Base-by-base conservation (phyloP, 2,113 vertebrate species). In the Antigone vipio region DNA sequence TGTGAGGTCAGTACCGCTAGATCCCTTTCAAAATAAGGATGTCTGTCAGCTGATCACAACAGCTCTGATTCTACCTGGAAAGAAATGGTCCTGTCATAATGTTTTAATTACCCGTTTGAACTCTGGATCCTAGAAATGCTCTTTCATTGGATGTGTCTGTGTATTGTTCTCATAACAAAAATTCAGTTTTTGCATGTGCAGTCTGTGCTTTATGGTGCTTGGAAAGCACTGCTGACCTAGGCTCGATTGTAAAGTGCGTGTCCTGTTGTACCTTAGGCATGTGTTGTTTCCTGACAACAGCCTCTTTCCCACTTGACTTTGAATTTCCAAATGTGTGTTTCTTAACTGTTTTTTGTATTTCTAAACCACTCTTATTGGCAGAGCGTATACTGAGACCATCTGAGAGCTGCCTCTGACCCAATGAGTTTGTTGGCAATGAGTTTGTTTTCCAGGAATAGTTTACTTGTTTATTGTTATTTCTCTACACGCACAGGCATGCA, bases 191-290 rank as follows among this genome's bases (percentile, higher is more conserved):
- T 11, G 7, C 50, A 29, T 52, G 22, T 80, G 56, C 13, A 34
- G 18, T 24, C 40, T 35, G 8, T 67, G 49, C 66, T 67, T 77
- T 38, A 2, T 15, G 42, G 62, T 66, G 89, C 81, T 92, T 50
- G 82, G 59, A 73, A 83, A 77, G 62, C 53, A 22, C 56, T 75
- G 55, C 75, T 74, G 40, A 49, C 62, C 26, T 79, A 68, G 24
- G 7, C n/a, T 50, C 52, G 44, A 30, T 11, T 62, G 52, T 45
- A 6, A 52, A 55, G 23, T 49, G 62, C 38, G 42, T 55, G 34
- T 52, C 49, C 26, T 42, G 7, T n/a, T 71, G 3, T 24, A 6
- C 55, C 7, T 67, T 0, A 0, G 66, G 35, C 40, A 13, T 3
- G 21, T 27, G 18, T 18, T 50, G 12, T 67, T 89, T 85, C 69